Conservation (phyloP, 2,888 invertebrate species). For the Lottia scabra region DNA sequence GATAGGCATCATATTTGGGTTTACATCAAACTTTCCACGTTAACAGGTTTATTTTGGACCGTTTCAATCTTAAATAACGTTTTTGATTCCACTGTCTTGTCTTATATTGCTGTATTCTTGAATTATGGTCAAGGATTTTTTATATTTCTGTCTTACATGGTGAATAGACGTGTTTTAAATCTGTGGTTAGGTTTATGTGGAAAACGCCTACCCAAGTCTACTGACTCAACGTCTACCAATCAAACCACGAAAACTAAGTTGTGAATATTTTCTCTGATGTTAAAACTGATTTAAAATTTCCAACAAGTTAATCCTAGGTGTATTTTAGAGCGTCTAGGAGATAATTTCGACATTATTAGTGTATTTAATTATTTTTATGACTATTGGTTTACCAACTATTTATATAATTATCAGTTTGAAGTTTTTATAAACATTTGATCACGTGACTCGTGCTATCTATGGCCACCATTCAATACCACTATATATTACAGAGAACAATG, state of each 20-base stretch:
- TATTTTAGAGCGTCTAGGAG: no score
- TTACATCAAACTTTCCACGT: constrained; percentile 44
- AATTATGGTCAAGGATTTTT: constrained; percentile 48
- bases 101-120: constrained; percentile 38
- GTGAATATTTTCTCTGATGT: no score
- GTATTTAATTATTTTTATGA: no score
- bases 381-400: no score
- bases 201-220: neutral
- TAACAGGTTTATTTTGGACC: constrained; percentile 51
- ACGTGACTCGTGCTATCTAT: no score
- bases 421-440: no score
- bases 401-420: no score
- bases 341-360: no score
- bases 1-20: constrained; percentile 37
- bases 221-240: neutral
- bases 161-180: constrained; percentile 37
- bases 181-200: constrained; percentile 31
- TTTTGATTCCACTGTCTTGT: constrained; percentile 34
- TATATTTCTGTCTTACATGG: constrained; percentile 44
- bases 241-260: neutral
- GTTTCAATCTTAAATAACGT: constrained; percentile 43
- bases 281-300: no score
- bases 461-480: no score
- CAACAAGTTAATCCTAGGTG: no score
- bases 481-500: no score